phyloP scores from a whole-genome alignment of 2,888 invertebrate species.

The Eupithecia pulchellata region DNA sequence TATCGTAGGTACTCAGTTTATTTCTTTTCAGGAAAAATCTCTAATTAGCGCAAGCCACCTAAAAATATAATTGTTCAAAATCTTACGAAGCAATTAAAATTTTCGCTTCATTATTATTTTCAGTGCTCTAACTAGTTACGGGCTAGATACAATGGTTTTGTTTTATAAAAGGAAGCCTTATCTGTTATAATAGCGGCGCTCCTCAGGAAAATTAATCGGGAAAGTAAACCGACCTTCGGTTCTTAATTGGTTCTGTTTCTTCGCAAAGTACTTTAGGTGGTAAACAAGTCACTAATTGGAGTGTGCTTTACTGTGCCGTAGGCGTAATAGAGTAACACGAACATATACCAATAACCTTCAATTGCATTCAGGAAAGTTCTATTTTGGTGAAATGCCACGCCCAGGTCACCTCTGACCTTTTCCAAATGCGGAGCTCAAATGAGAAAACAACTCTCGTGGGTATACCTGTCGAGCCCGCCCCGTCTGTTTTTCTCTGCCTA shows the following conservation, averaged over 20 bases:
- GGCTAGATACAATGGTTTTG: constrained; percentile 19
- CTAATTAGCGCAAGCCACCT: not conserved
- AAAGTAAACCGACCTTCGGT: constrained; percentile 75
- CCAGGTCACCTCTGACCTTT: constrained; percentile 53
- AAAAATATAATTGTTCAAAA: not conserved
- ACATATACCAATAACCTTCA: constrained; percentile 42
- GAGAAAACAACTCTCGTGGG: constrained; percentile 47
- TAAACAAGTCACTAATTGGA: constrained; percentile 61
- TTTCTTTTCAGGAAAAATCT: not conserved
- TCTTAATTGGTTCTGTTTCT: constrained; percentile 70
- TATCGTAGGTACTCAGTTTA: not conserved
- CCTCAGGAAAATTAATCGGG: constrained; percentile 71
- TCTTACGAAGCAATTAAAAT: not conserved
- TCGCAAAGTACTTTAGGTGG: constrained; percentile 54
- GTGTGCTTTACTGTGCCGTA: constrained; percentile 44
- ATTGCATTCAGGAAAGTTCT: constrained; percentile 46
- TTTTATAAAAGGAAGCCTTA: constrained; percentile 36
- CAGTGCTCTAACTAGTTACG: not conserved
- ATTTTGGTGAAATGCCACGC: constrained; percentile 55
- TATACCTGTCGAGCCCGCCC: constrained; percentile 39
- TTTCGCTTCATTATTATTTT: not conserved
- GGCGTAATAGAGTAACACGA: constrained; percentile 32
- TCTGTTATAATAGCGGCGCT: constrained; percentile 57
- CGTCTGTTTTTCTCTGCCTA: constrained; percentile 43
- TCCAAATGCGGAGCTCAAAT: constrained; percentile 45